These are phyloP conservation scores for Protosalanx chinensis DNA, from an alignment of 2,797 vertebrate species.

Conservation along the genomic window DNA sequence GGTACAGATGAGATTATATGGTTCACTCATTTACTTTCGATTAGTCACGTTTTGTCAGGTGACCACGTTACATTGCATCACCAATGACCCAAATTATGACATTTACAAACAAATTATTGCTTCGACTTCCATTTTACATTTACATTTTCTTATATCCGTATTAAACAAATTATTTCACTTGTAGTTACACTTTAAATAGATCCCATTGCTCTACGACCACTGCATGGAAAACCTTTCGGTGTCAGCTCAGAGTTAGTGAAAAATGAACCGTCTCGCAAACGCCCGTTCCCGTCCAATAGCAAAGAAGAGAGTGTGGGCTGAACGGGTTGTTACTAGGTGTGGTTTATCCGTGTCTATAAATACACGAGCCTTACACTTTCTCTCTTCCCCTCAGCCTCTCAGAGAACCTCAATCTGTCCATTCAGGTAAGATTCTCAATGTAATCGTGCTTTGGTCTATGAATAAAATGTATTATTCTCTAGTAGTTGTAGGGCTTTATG, in stretches of 20 bases:
- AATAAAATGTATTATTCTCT: background rate
- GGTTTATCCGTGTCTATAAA: slow-evolving; percentile 61
- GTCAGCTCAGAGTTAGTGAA: background rate
- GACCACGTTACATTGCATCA: too few species aligned
- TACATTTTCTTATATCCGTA: too few species aligned
- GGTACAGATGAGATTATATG: too few species aligned
- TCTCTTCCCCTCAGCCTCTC: slow-evolving; percentile 30
- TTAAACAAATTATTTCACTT: background rate
- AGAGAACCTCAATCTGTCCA: slow-evolving; percentile 26
- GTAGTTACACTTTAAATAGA: too few species aligned
- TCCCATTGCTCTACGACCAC: too few species aligned
- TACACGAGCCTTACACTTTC: slow-evolving; percentile 3
- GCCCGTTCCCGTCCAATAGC: slow-evolving; percentile 37
- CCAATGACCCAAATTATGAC: too few species aligned
- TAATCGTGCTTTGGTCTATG: background rate
- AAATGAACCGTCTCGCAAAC: background rate
- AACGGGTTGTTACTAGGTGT: slow-evolving; percentile 60
- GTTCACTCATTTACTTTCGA: too few species aligned
- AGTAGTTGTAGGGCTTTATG: background rate
- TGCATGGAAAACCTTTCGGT: background rate
- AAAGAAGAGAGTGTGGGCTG: slow-evolving; percentile 43
- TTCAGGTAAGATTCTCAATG: slow-evolving; percentile 52
- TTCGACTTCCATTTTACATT: too few species aligned
- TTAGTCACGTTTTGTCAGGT: too few species aligned
- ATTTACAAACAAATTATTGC: too few species aligned